Percentiles rank a stretch among this genome's conserved stretches.
phyloP scores from a whole-genome alignment of 1,140 invertebrate species.

The Gyrodactylus bullatarudis region DNA sequence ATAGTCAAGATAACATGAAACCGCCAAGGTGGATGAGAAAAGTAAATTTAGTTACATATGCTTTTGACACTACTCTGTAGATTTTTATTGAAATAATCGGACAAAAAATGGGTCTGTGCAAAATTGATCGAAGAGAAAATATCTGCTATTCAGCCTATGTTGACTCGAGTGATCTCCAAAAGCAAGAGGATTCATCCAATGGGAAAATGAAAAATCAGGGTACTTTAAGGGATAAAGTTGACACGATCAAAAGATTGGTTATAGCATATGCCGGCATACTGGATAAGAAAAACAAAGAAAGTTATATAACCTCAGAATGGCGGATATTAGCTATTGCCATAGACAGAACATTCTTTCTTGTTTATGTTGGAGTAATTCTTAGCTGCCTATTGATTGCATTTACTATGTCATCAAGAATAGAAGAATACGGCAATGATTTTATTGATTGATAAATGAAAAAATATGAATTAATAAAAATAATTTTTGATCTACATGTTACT shows the following conservation, averaged over 20 bases:
- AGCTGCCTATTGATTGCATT: not conserved
- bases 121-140: not conserved
- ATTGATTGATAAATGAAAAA: too few species aligned
- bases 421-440: too few species aligned
- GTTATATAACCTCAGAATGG: not conserved
- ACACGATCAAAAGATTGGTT: not conserved
- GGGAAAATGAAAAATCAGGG: not conserved
- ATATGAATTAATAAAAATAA: too few species aligned
- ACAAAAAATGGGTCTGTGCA: not conserved
- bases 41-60: too few species aligned
- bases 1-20: not conserved
- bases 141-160: too few species aligned
- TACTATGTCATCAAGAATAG: too few species aligned
- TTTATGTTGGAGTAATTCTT: not conserved
- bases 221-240: too few species aligned
- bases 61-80: not conserved
- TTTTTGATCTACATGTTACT: too few species aligned
- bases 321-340: not conserved
- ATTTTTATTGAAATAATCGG: not conserved
- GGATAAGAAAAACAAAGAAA: not conserved
- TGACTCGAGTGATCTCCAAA: not conserved
- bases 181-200: not conserved
- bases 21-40: not conserved
- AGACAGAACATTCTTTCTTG: not conserved
- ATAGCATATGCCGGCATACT: not conserved